These are phyloP conservation scores for Pseudorhiza aurosa DNA, from an alignment of 30 jellyfish, hydroid and myxozoan species.

Conservation along the genomic window DNA sequence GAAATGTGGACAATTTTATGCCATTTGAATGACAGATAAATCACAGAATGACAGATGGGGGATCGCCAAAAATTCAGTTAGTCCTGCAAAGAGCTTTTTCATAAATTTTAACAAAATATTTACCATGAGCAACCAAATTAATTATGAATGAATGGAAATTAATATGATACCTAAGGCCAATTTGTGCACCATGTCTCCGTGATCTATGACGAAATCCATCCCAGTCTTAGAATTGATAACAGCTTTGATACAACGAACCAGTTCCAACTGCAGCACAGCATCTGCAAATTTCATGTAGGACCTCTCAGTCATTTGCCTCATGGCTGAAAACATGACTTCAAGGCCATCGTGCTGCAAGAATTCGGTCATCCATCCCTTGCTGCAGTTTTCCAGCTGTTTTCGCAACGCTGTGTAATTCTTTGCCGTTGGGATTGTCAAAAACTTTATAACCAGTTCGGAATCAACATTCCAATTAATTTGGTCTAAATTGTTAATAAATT, in stretches of 20 bases:
- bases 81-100: no score
- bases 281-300: conserved; percentile 67
- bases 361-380: conserved; percentile 71
- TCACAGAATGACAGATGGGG: no score
- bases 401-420: conserved; percentile 78
- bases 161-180: conserved; percentile 53
- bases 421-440: conserved; percentile 81
- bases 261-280: conserved; percentile 81
- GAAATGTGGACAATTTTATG: no score
- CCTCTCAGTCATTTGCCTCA: conserved; percentile 65
- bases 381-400: conserved; percentile 66
- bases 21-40: no score
- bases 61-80: no score
- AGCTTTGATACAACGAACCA: conserved; percentile 78
- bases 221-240: conserved; percentile 82
- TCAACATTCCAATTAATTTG: conserved; percentile 62
- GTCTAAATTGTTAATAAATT: conserved; percentile 18
- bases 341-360: conserved; percentile 79
- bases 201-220: conserved; percentile 72
- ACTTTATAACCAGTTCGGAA: conserved; percentile 58
- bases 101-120: not conserved
- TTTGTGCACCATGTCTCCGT: conserved; percentile 62
- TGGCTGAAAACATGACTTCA: conserved; percentile 79
- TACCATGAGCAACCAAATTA: not conserved
- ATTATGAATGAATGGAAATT: not conserved